Base-by-base conservation (phyloP, 2,888 invertebrate genomes). In the Aromia moschata region DNA sequence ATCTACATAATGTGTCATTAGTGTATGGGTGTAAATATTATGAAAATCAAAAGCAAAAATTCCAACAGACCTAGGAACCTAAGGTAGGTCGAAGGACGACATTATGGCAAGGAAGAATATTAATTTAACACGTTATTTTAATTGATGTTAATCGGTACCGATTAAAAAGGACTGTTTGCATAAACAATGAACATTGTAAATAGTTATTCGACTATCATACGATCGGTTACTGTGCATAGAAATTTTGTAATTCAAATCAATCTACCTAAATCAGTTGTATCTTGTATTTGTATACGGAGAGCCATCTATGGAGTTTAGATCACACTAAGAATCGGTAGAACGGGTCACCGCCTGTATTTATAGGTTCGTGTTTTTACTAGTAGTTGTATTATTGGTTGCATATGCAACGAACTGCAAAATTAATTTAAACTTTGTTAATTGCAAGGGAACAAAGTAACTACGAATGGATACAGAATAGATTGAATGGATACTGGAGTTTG, bases 81-180 rank as follows among this genome's bases (percentile, higher is more conserved):
- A n/a, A n/a, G 40, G 41, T 20, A 20, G 20, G 20, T 18, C 41
- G 41, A 41, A 41, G 41, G 41, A 41, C 41, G 20, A n/a, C 17
- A 5, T 9, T 41, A 18, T 11, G 11, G 20, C 41, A n/a, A 20
- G n/a, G n/a, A n/a, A n/a, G 11, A 41, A 41, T 41, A 20, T 41
- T 20, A 41, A 18, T 41, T 41, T 41, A 41, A 41, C 25, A 40
- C 16, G 16, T 40, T 40, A 40, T 40, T 16, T 40, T 12, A 12
- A 40, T 40, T 16, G 16, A 40, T 40, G 14, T 15, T 40, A 40
- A 40, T 40, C 12, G 12, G 9, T 16, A 40, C 38, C 10, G 7
- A 16, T 15, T 15, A 16, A 40, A 15, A 40, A 40, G 14, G 38
- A 1, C 7, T 25, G 7, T 25, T 25, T 5, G 25, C 7, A 5